Evolutionary conservation across 2,888 invertebrate species (phyloP).

Genomic region (Acleris sparsana): DNA sequence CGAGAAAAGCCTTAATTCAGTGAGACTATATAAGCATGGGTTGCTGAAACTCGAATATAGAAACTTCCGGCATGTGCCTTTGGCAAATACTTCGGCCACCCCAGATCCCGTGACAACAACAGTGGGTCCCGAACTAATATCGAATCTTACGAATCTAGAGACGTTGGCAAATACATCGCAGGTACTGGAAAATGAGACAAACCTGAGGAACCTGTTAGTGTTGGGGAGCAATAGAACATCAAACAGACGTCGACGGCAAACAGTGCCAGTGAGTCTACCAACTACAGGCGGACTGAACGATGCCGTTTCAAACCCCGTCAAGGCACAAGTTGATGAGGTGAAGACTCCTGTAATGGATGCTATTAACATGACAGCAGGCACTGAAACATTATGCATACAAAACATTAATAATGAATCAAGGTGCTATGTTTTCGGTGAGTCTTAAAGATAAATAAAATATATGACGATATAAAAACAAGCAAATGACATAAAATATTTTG

Average conservation of each 20-base stretch:
- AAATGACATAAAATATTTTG: neutral
- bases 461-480: neutral
- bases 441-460: neutral
- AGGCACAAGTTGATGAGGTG: neutral
- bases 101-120: constrained; percentile 13
- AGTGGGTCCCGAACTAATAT: constrained; percentile 16
- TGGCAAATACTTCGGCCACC: constrained; percentile 34
- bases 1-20: constrained; percentile 50
- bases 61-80: constrained; percentile 53
- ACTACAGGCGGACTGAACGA: constrained; percentile 25
- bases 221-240: neutral
- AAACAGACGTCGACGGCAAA: constrained; percentile 15
- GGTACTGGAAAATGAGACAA: constrained; percentile 7
- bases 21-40: constrained; percentile 58
- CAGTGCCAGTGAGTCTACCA: constrained; percentile 20
- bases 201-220: neutral
- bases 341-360: constrained; percentile 13
- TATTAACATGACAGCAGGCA: constrained; percentile 33
- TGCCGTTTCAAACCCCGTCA: constrained; percentile 3
- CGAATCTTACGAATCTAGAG: constrained; percentile 10
- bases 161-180: constrained; percentile 5
- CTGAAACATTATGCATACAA: constrained; percentile 52
- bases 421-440: constrained; percentile 66
- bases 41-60: constrained; percentile 58
- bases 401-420: constrained; percentile 52